Evolutionary conservation across 2,113 vertebrate genomes (phyloP), one percentile per base, ranked within the genome.

Genomic region (Nasalis larvatus): DNA sequence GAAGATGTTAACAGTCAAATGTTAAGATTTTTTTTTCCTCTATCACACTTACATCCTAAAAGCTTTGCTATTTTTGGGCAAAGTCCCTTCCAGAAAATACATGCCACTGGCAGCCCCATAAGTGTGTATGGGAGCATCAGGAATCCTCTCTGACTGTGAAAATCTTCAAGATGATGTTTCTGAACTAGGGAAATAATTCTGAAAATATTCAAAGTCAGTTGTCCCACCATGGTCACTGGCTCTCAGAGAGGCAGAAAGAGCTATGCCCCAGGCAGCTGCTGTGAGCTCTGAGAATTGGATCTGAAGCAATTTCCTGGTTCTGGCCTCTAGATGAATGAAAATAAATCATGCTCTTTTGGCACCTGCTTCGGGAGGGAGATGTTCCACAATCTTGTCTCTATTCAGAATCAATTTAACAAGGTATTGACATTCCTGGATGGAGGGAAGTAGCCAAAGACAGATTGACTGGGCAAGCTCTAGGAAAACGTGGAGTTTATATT

Each of bases 281-380:
- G 23, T 35, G 13, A 8, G 11, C 63, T 88, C 45, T 56, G 83
- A 69, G 74, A 85, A 47, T 14, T 78, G 42, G 35, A 42, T 14
- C 6, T 13, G 66, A 95, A 47, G 81, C 30, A 82, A 27, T 93
- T 71, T 86, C 82, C 69, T 73, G 35, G 14, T 42, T 77, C 83
- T 40, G 12, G 85, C 32, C 91, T 88, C 73, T 14, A 13, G 60
- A 20, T 52, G 83, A 88, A 27, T 40, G 83, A 82, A 77, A 76
- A 96, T 77, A 82, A 90, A 94, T 96, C 89, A 52, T 42, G 40
- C 87, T 87, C 37, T 63, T 89, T 78, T 94, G 96, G 60, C 95
- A 42, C 60, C 35, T 73, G 69, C 60, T 86, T 49, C 9, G 11
- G 60, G 56, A 86, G 74, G 32, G n/a, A 73, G 74, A 49, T 42